Evolutionary conservation across 2,888 invertebrate species (phyloP), one percentile per base, ranked within the genome.

Genomic region (Drosophila percnosoma): DNA sequence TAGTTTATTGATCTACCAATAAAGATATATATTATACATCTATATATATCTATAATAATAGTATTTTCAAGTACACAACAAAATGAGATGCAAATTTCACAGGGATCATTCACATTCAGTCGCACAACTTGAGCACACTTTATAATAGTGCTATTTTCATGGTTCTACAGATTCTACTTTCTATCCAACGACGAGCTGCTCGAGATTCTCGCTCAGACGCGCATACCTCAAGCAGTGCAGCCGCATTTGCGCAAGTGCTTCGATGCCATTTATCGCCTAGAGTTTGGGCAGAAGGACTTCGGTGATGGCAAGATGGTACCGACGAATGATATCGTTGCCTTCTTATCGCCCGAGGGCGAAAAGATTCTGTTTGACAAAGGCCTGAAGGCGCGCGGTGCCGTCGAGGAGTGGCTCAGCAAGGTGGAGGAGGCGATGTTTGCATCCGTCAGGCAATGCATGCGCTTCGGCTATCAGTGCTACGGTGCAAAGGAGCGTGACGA

Each of bases 191-290:
- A 98, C 85, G 98, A 98, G 90, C 93, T 98, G 21, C 93, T 98
- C 75, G 98, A 98, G 92, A 98, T 98, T 82, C 93, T 98, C 69
- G 97, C 98, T 0, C 98, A 98, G 95, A 97, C 97, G 0, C 94
- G 96, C 80, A 97, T 98, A 92, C 97, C 98, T 0, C 96, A 96
- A 83, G 97, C 98, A 0, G 98, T 98, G 0, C 98, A 98, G 91
- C 97, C 97, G 13, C 97, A 98, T 93, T 93, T 98, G 59, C 94
- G 97, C 60, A 98, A 98, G 93, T 98, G 98, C 88, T 98, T 98
- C 91, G 97, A 97, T 91, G 97, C 97, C 4, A 96, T 97, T 68
- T 94, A 96, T 24, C 95, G 95, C 74, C 92, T 97, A 45, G 97
- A 97, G 91, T 97, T 97, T 85, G 97, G 96, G 0, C 94, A 94